Evolutionary conservation across 1,140 invertebrate genomes (phyloP).

Genomic region (Maconellicoccus hirsutus): DNA sequence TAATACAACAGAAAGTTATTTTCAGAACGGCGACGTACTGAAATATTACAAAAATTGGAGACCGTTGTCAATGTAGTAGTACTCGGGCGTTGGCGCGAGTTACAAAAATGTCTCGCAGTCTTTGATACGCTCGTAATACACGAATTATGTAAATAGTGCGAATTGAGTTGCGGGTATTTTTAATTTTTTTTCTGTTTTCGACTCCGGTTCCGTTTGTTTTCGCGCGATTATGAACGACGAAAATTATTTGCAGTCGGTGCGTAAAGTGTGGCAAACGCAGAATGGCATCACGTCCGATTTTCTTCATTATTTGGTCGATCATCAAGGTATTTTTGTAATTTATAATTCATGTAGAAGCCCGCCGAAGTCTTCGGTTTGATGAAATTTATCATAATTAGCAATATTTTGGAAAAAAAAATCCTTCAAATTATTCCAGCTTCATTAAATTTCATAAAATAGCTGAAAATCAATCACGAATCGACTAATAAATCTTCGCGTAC

Average conservation of each 20-base stretch:
- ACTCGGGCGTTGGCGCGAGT: background rate
- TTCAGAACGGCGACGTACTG: background rate
- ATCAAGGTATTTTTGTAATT: slow-evolving; percentile 37
- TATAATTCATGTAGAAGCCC: too few relatives aligned
- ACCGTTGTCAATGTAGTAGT: background rate
- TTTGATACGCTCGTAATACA: background rate
- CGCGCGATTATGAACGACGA: slow-evolving; percentile 1
- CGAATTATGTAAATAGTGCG: background rate
- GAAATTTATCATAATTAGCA: too few relatives aligned
- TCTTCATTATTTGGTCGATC: slow-evolving; percentile 38
- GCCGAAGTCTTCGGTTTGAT: too few relatives aligned
- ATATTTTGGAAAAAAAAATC: too few relatives aligned
- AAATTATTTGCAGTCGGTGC: background rate
- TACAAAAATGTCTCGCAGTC: background rate
- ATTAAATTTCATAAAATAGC: too few relatives aligned
- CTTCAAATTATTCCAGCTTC: too few relatives aligned
- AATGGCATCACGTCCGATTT: slow-evolving; percentile 36
- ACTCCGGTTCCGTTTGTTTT: background rate
- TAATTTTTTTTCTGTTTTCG: background rate
- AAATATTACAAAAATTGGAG: background rate
- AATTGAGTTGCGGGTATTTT: background rate
- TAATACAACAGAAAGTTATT: background rate
- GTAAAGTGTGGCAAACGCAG: background rate
- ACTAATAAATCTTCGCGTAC: too few relatives aligned
- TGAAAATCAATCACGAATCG: too few relatives aligned